Evolutionary conservation across 1,140 invertebrate genomes (phyloP).

Genomic region (Euschistus heros): DNA sequence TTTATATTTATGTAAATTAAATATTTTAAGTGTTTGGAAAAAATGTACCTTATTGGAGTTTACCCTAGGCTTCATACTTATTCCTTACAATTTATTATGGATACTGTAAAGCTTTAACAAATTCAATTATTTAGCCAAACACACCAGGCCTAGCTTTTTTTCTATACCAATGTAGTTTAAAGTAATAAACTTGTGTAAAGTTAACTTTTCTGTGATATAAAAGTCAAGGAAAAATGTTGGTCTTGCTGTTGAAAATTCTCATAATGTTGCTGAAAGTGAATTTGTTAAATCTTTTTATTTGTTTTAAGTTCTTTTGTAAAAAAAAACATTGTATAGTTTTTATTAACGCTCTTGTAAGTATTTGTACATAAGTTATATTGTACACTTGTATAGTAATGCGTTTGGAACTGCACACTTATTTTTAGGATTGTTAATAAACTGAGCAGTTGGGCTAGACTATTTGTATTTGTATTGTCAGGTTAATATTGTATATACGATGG

Average conservation of each 20-base stretch:
- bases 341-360: background rate
- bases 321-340: conserved; percentile 5
- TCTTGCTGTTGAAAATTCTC: background rate
- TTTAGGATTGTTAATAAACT: conserved; percentile 10
- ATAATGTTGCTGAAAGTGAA: background rate
- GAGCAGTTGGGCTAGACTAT: conserved; percentile 6
- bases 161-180: background rate
- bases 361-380: conserved; percentile 8
- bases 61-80: no score
- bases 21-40: no score
- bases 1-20: no score
- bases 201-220: background rate
- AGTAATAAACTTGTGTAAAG: background rate
- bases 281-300: background rate
- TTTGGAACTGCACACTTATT: background rate
- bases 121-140: no score
- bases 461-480: background rate
- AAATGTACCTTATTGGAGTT: no score
- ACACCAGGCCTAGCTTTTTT: background rate
- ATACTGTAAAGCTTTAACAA: no score
- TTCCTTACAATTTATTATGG: no score
- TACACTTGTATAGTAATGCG: conserved; percentile 6
- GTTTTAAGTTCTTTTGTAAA: background rate
- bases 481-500: background rate
- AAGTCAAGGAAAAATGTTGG: background rate